Evolutionary conservation across 1,140 invertebrate species (phyloP).

Genomic region (Drosophila baimaii): DNA sequence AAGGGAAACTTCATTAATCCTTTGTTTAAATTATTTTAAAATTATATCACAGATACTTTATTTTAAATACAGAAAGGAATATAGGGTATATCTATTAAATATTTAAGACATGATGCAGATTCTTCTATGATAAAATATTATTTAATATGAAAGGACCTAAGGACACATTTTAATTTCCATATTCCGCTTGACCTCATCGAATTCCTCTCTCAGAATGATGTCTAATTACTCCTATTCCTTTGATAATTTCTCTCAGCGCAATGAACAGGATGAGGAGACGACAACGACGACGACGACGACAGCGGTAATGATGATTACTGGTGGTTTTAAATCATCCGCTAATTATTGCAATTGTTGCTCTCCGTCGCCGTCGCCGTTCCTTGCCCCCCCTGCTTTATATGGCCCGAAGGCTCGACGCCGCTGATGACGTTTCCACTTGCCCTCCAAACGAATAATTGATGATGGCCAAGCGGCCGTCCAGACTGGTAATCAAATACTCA

Average conservation of each 20-base stretch:
- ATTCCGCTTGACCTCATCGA: no score
- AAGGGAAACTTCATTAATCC: neutral
- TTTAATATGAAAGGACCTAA: no score
- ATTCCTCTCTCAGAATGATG: no score
- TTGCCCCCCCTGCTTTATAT: neutral
- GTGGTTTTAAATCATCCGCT: constrained; percentile 82
- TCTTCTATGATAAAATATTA: no score
- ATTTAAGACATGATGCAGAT: no score
- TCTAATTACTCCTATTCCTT: neutral
- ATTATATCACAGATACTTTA: no score
- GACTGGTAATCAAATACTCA: constrained; percentile 68
- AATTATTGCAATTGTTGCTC: constrained; percentile 81
- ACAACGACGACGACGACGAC: constrained; percentile 54
- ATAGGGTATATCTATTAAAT: no score
- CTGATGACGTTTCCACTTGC: constrained; percentile 51
- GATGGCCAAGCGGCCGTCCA: constrained; percentile 49
- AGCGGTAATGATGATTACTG: constrained; percentile 81
- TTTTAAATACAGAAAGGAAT: no score
- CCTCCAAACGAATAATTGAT: constrained; percentile 67
- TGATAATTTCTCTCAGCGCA: constrained; percentile 7
- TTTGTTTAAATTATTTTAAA: no score
- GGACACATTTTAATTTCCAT: no score
- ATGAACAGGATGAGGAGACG: constrained; percentile 2
- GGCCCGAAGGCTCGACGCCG: constrained; percentile 21
- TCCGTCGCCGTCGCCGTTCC: constrained; percentile 23